A percentile compares a stretch with the other conserved stretches of the same genome.
These are phyloP conservation scores for Glomeris marginata DNA, from an alignment of 2,888 invertebrate species.

Conservation along the genomic window DNA sequence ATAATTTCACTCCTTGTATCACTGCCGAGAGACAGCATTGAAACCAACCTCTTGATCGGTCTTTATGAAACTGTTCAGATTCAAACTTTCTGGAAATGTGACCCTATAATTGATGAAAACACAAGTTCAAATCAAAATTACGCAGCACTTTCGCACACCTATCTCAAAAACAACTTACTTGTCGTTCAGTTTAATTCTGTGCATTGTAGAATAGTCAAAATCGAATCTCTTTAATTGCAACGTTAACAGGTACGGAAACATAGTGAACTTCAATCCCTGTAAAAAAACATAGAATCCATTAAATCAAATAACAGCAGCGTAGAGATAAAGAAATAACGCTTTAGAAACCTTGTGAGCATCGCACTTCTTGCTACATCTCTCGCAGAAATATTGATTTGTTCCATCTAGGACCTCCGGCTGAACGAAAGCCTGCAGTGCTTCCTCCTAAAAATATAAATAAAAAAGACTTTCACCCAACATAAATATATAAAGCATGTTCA, in stretches of 20 bases:
- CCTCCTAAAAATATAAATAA: constrained; percentile 40
- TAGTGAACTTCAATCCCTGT: constrained; percentile 61
- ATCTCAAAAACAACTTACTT: constrained; percentile 39
- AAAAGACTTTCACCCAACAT: background rate
- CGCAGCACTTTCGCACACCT: background rate
- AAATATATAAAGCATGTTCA: background rate
- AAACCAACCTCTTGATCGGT: constrained; percentile 7
- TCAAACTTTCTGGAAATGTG: constrained; percentile 60
- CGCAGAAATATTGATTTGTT: constrained; percentile 75
- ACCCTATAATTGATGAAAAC: constrained; percentile 41
- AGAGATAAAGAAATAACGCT: background rate
- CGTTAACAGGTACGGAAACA: constrained; percentile 72
- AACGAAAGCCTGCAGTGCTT: constrained; percentile 67
- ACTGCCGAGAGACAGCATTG: background rate
- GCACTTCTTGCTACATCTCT: constrained; percentile 68
- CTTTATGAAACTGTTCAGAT: constrained; percentile 56
- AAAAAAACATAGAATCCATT: constrained; percentile 12
- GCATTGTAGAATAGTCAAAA: constrained; percentile 69
- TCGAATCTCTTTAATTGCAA: constrained; percentile 78
- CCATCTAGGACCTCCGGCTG: constrained; percentile 68
- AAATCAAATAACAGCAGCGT: background rate
- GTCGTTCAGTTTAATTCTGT: constrained; percentile 73
- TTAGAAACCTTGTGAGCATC: constrained; percentile 56
- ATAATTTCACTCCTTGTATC: background rate
- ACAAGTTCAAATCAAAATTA: constrained; percentile 4